Conservation (phyloP, 2,797 vertebrate species). For the Trachops cirrhosus region DNA sequence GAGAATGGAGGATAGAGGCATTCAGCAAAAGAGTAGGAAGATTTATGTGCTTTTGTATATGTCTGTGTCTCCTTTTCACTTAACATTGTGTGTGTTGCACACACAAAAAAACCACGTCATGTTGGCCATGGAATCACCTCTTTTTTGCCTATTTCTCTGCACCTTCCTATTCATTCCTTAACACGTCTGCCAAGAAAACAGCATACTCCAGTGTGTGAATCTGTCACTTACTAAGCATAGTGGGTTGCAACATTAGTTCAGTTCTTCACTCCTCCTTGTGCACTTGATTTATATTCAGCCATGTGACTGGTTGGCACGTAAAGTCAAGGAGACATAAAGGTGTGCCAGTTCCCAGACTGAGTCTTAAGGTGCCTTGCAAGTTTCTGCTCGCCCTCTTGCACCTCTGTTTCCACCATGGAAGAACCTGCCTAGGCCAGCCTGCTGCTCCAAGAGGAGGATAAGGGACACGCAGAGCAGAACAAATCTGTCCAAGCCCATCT, state of each 20-base stretch:
- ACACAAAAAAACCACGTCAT: background rate
- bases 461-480: background rate
- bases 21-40: background rate
- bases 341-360: background rate
- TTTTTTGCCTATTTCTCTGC: background rate
- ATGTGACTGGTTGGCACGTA: background rate
- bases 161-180: background rate
- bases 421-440: background rate
- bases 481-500: background rate
- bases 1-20: background rate
- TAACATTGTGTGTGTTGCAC: background rate
- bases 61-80: background rate
- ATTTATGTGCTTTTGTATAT: background rate
- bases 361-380: background rate
- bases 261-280: background rate
- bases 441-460: background rate
- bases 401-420: background rate
- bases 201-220: background rate
- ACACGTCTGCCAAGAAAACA: background rate
- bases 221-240: rapidly evolving
- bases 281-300: background rate
- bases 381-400: background rate
- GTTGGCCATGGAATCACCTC: background rate
- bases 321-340: background rate
- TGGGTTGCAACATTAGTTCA: background rate